These are phyloP conservation scores for Pampusana beccarii DNA, from an alignment of 2,113 vertebrate species.

Conservation along the genomic window DNA sequence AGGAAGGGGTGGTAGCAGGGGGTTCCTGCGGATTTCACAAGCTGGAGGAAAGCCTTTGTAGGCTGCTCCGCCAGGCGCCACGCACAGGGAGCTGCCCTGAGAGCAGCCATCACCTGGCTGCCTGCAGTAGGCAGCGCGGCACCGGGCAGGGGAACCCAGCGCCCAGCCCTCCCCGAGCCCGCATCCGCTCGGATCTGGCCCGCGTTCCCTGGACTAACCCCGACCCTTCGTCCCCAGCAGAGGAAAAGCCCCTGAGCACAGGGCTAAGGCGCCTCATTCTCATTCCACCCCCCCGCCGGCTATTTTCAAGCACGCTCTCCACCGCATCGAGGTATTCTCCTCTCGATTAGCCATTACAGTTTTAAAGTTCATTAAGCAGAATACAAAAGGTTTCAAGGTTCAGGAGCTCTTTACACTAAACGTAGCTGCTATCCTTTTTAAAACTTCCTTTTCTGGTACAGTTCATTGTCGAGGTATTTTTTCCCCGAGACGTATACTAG, in stretches of 20 bases:
- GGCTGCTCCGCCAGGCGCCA: not conserved
- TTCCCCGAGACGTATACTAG: not conserved
- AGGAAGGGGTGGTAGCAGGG: not conserved
- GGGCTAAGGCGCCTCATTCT: not conserved
- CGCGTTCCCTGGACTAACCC: not conserved
- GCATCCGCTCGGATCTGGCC: not conserved
- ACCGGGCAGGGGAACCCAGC: not conserved
- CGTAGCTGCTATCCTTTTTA: constrained; percentile 12
- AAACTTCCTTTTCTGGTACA: constrained; percentile 15
- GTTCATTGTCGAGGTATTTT: constrained; percentile 24
- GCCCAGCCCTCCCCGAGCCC: not conserved
- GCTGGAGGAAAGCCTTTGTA: constrained; percentile 18
- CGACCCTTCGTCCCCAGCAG: not conserved
- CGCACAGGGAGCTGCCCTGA: not conserved
- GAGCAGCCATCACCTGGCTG: constrained; percentile 30
- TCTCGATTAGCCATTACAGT: constrained; percentile 47
- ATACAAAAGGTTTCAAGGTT: constrained; percentile 63
- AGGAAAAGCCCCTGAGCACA: not conserved
- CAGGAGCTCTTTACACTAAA: constrained; percentile 45
- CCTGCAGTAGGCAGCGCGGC: not conserved
- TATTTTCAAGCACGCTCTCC: not conserved
- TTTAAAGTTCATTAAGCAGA: constrained; percentile 64
- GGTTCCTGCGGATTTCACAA: not conserved
- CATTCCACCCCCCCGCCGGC: not conserved
- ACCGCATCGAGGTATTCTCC: constrained; percentile 16